Evolutionary conservation across 2,888 invertebrate genomes (phyloP), one percentile per base, ranked within the genome.

Genomic region (Polydesmus complanatus): DNA sequence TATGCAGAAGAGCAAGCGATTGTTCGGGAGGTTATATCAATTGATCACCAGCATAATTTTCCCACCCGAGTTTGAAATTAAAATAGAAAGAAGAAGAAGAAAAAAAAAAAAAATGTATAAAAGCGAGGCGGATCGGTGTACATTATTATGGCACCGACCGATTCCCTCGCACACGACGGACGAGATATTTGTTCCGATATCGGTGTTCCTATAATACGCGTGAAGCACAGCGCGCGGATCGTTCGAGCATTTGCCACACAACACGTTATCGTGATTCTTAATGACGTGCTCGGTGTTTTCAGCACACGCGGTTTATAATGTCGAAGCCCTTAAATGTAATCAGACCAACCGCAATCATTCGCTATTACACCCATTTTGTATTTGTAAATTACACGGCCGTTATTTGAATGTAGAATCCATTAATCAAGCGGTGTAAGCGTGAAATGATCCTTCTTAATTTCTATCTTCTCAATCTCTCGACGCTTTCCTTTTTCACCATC

Each of bases 301-400:
- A 37, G 5, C 5, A 8, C 5, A 8, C 14, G 37, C 37, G 5
- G 14, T 37, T n/a, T 3, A 19, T 51, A 21, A 51, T n/a, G 21
- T 8, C 19, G 51, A 56, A 56, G 37, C 37, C 27, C 23, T 27
- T 56, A 27, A 27, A 25, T 37, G 57, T 57, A 57, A 57, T 57
- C 57, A 57, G 47, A 49, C 57, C 57, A 48, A 57, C 57, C 57
- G 57, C 57, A 57, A 57, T 57, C 57, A 57, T 57, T 57, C 48
- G 57, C 57, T 26, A 57, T 57, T 47, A 57, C 57, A n/a, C 48
- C 51, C 26, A 52, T 52, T 37, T 37, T 58, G 58, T 58, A 58
- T 58, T 58, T 58, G 58, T 49, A 58, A 58, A 58, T 58, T 58
- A 58, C 51, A 51, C 23, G 52, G 21, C 58, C 58, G 52, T 58